Evolutionary conservation across 2,888 invertebrate species (phyloP).

Genomic region (Hypolimnas misippus): DNA sequence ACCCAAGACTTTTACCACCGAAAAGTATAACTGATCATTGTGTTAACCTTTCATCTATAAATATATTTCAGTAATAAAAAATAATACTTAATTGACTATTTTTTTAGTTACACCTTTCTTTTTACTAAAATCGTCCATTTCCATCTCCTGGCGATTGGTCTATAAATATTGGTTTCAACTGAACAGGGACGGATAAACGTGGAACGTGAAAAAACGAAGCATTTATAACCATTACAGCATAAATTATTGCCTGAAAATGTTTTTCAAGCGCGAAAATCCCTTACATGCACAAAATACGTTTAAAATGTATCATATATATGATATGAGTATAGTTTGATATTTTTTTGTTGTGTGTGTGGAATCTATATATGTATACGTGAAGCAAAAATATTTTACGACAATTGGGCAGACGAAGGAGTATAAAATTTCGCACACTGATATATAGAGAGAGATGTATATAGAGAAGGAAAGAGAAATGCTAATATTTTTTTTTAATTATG

Average conservation of each 20-base stretch:
- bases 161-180: constrained; percentile 13
- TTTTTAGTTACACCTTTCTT: not conserved
- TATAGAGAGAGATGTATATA: too few species aligned
- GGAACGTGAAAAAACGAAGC: not conserved
- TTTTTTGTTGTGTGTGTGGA: not conserved
- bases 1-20: too few species aligned
- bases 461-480: too few species aligned
- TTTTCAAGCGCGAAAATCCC: not conserved
- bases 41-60: too few species aligned
- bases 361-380: too few species aligned
- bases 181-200: constrained; percentile 4
- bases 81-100: too few species aligned
- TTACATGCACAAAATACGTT: not conserved
- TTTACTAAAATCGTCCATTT: not conserved
- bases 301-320: not conserved
- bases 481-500: too few species aligned
- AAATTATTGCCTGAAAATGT: not conserved
- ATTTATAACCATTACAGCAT: not conserved
- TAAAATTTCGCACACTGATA: too few species aligned
- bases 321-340: not conserved
- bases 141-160: not conserved
- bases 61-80: too few species aligned
- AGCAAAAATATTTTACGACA: too few species aligned
- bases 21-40: too few species aligned
- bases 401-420: too few species aligned